Conservation (phyloP, 2,797 vertebrate genomes). For the Selene dorsalis region DNA sequence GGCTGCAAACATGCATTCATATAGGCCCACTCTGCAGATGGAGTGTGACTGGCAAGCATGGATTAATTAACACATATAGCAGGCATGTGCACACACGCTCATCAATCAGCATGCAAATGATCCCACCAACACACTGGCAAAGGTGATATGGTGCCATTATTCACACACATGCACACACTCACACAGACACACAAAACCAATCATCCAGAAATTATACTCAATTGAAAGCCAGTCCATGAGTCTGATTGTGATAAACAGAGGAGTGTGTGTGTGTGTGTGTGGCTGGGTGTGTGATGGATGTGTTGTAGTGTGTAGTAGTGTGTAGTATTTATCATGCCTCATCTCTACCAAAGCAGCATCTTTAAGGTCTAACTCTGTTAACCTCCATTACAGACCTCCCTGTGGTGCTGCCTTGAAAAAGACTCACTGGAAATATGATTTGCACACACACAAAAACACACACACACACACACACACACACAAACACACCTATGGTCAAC, state of each 20-base stretch:
- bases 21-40: conserved; percentile 47
- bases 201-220: conserved; percentile 34
- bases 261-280: conserved; percentile 9
- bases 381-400: conserved; percentile 55
- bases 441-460: conserved; percentile 16
- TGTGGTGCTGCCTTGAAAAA: conserved; percentile 18
- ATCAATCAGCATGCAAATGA: conserved; percentile 63
- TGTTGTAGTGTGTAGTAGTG: too few relatives aligned
- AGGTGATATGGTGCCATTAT: neutral
- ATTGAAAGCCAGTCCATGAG: conserved; percentile 31
- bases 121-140: conserved; percentile 30
- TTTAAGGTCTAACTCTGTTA: conserved; percentile 47
- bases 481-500: conserved; percentile 30
- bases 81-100: conserved; percentile 56
- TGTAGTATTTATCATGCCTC: conserved; percentile 29
- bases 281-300: neutral
- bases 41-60: conserved; percentile 40
- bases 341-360: conserved; percentile 15
- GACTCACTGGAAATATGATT: conserved; percentile 49
- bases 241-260: conserved; percentile 3
- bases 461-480: conserved; percentile 14
- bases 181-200: conserved; percentile 28
- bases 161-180: conserved; percentile 17
- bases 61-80: conserved; percentile 69
- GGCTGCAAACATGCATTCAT: neutral